Evolutionary conservation across 2,797 vertebrate genomes (phyloP).

Genomic region (Siniperca scherzeri): DNA sequence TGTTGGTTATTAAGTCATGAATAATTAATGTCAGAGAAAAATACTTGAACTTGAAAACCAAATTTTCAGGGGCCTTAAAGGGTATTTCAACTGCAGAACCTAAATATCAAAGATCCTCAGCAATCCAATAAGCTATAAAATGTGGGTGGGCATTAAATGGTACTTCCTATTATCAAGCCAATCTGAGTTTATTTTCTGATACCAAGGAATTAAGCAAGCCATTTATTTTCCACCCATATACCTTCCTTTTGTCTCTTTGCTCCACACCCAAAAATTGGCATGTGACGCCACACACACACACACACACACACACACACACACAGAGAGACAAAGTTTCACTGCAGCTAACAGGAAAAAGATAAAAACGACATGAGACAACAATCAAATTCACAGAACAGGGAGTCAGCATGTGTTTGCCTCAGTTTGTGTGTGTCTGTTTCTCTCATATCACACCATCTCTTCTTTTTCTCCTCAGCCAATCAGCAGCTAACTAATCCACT

Average conservation of each 20-base stretch:
- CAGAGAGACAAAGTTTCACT: neutral
- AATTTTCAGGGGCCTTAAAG: neutral
- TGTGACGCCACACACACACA: neutral
- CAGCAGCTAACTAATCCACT: slow-evolving; percentile 62
- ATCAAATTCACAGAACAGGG: neutral
- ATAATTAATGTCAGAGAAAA: neutral
- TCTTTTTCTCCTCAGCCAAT: slow-evolving; percentile 62
- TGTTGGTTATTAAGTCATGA: too few species aligned
- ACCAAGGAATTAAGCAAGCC: neutral
- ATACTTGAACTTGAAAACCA: neutral
- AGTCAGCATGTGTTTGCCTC: slow-evolving; percentile 19
- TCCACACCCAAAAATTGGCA: neutral
- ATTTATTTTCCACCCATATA: neutral
- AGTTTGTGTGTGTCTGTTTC: slow-evolving; percentile 16
- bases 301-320: neutral
- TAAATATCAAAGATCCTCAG: neutral
- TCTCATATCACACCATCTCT: slow-evolving; percentile 63
- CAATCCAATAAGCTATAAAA: neutral
- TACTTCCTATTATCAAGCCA: too few species aligned
- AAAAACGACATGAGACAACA: neutral
- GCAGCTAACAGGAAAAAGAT: neutral
- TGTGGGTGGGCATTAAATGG: neutral
- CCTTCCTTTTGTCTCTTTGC: neutral
- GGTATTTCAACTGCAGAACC: neutral
- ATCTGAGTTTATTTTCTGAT: neutral